phyloP scores from a whole-genome alignment of 2,888 invertebrate species.

The Xestia c-nigrum region DNA sequence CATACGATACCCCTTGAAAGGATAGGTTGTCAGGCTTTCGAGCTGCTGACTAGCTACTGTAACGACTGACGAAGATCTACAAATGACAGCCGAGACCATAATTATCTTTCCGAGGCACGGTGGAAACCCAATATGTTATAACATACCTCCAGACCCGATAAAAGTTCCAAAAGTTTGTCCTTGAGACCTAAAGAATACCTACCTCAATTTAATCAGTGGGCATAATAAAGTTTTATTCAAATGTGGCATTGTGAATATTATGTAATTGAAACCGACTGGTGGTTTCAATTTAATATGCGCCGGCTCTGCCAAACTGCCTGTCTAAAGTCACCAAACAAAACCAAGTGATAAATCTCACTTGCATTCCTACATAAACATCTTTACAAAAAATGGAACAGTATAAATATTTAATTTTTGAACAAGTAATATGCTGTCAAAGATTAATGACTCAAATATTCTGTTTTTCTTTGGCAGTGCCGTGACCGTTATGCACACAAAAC shows the following conservation, averaged over 20 bases:
- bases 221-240: constrained; percentile 29
- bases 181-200: constrained; percentile 15
- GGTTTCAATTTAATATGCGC: constrained; percentile 34
- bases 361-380: constrained; percentile 71
- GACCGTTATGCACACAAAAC: constrained; percentile 83
- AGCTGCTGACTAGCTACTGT: not conserved
- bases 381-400: constrained; percentile 63
- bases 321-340: constrained; percentile 61
- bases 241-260: constrained; percentile 53
- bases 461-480: constrained; percentile 73
- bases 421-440: constrained; percentile 71
- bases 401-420: constrained; percentile 70
- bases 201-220: not conserved
- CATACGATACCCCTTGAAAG: not conserved
- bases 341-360: constrained; percentile 69
- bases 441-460: constrained; percentile 78
- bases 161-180: constrained; percentile 43
- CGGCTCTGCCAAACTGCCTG: constrained; percentile 36
- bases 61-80: not conserved
- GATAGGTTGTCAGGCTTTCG: not conserved
- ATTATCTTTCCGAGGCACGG: not conserved
- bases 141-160: not conserved
- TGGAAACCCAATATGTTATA: not conserved
- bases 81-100: not conserved
- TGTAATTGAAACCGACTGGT: constrained; percentile 15